phyloP scores from a whole-genome alignment of 2,113 vertebrate genomes.

The Acanthochromis polyacanthus region DNA sequence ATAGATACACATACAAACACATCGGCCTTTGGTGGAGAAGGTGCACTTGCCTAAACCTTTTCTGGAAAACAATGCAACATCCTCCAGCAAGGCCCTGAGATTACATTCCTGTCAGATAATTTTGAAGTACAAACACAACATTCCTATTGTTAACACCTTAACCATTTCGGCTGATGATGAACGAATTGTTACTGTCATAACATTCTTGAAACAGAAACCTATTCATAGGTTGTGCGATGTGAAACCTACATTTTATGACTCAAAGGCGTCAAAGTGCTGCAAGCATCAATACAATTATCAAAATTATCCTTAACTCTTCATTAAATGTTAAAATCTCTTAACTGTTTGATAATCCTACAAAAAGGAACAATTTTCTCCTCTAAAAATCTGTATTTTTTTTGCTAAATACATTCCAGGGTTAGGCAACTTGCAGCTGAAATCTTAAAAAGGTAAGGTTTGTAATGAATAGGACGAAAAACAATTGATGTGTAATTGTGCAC shows the following conservation, averaged over 20 bases:
- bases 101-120: too few species aligned
- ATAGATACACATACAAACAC: not conserved
- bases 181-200: not conserved
- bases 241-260: too few species aligned
- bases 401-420: not conserved
- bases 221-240: too few species aligned
- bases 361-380: too few species aligned
- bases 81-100: not conserved
- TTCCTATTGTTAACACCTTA: not conserved
- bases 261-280: too few species aligned
- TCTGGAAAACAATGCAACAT: not conserved
- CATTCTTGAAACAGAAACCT: not conserved
- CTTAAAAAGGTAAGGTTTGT: not conserved
- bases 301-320: not conserved
- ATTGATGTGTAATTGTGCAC: not conserved
- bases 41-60: not conserved
- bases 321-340: not conserved
- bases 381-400: not conserved
- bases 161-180: not conserved
- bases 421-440: not conserved
- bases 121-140: too few species aligned
- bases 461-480: slow-evolving; percentile 7
- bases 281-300: not conserved
- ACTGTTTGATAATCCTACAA: not conserved
- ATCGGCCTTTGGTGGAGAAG: not conserved